Evolutionary conservation across 2,888 invertebrate genomes (phyloP).

Genomic region (Yponomeuta cagnagella): DNA sequence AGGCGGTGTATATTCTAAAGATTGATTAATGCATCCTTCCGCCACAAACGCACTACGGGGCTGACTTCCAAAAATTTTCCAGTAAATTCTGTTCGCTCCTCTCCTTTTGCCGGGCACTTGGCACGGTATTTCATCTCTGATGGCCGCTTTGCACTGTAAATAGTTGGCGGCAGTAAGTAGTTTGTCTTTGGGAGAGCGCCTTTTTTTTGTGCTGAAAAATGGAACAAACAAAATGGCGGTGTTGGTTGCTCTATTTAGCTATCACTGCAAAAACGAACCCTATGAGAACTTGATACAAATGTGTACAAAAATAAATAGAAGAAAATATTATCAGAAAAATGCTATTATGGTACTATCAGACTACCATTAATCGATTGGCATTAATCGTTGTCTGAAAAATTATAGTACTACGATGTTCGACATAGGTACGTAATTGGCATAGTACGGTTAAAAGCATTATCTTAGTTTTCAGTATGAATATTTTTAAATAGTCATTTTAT

Average conservation of each 20-base stretch:
- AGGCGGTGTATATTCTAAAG: constrained; percentile 51
- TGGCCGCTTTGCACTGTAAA: constrained; percentile 58
- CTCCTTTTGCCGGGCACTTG: constrained; percentile 71
- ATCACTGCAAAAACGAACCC: not conserved
- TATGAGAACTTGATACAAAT: not conserved
- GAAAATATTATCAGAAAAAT: too few species aligned
- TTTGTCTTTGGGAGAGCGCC: constrained; percentile 19
- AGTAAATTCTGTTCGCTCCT: constrained; percentile 68
- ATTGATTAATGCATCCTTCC: constrained; percentile 62
- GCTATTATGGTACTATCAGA: too few species aligned
- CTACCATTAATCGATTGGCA: too few species aligned
- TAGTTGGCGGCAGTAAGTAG: constrained; percentile 40
- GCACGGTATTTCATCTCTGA: constrained; percentile 70
- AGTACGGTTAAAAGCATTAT: too few species aligned
- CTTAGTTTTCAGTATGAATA: too few species aligned
- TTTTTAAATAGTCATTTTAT: too few species aligned
- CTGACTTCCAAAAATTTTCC: constrained; percentile 73
- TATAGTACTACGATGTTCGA: too few species aligned
- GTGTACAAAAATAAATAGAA: too few species aligned
- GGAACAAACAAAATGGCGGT: constrained; percentile 9
- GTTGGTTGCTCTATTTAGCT: constrained; percentile 18
- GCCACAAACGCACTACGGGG: constrained; percentile 59
- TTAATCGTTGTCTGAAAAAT: too few species aligned
- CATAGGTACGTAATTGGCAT: too few species aligned
- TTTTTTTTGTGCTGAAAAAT: constrained; percentile 4